Conservation (phyloP, 2,888 invertebrate species). For the Elmis aenea region DNA sequence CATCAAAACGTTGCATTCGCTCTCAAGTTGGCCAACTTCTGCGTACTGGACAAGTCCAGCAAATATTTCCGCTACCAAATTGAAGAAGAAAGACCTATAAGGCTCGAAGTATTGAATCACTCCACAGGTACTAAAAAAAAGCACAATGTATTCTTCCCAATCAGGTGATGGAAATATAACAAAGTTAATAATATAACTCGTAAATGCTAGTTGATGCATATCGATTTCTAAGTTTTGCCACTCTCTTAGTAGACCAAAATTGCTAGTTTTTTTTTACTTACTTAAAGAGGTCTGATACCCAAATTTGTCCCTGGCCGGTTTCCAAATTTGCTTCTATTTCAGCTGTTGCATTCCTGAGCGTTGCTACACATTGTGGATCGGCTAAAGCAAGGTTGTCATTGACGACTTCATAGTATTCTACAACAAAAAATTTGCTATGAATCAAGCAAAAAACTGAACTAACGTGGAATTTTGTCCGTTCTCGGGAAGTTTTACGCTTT, state of each 20-base stretch:
- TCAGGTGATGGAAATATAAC: no score
- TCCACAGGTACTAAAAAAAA: constrained; percentile 15
- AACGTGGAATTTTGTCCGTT: no score
- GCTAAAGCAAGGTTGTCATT: constrained; percentile 42
- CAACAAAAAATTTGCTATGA: no score
- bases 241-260: no score
- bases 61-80: constrained; percentile 16
- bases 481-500: no score
- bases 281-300: constrained; percentile 48
- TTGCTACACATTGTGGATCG: constrained; percentile 40
- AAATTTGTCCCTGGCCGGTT: constrained; percentile 33
- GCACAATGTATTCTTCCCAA: no score
- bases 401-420: constrained; percentile 56
- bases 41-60: constrained; percentile 25
- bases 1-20: constrained; percentile 17
- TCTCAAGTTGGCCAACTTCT: constrained; percentile 8
- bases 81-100: constrained; percentile 21
- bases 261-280: no score
- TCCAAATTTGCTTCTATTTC: constrained; percentile 36
- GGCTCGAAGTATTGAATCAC: constrained; percentile 12
- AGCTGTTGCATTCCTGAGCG: constrained; percentile 43
- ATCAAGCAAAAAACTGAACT: no score
- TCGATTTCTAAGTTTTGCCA: no score
- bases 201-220: no score
- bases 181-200: no score